phyloP scores from a whole-genome alignment of 2,797 vertebrate species.

The Ceryle rudis region DNA sequence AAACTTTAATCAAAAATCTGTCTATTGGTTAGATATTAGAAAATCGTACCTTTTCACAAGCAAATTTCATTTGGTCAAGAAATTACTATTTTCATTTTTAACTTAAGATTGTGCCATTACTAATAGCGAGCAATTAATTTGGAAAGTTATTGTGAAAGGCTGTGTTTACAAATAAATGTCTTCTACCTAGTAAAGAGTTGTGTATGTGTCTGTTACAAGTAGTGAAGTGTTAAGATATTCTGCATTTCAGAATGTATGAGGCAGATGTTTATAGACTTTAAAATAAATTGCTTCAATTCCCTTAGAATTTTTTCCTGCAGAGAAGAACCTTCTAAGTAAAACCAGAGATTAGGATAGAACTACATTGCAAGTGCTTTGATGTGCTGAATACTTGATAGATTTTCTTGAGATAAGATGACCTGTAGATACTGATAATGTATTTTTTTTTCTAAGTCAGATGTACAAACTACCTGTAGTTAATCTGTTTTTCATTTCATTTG shows the following conservation, averaged over 20 bases:
- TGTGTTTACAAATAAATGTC: background rate
- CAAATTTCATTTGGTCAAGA: background rate
- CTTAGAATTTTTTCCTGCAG: slow-evolving; percentile 50
- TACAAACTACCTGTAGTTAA: slow-evolving; percentile 46
- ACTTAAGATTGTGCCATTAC: background rate
- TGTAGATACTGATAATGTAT: slow-evolving; percentile 2
- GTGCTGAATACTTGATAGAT: slow-evolving; percentile 31
- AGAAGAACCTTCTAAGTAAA: slow-evolving; percentile 69
- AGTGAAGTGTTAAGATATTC: background rate
- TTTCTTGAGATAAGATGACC: slow-evolving; percentile 63
- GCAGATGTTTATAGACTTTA: slow-evolving; percentile 54
- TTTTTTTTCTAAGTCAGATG: slow-evolving; percentile 51
- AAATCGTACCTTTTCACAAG: background rate
- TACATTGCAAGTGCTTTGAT: slow-evolving; percentile 58
- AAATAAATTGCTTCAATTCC: slow-evolving; percentile 65
- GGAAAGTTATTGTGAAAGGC: background rate
- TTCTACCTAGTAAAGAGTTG: background rate
- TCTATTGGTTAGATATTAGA: background rate
- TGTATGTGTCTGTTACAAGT: background rate
- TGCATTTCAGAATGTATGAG: slow-evolving; percentile 11
- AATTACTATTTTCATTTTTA: background rate
- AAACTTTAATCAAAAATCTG: background rate
- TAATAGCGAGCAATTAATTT: background rate
- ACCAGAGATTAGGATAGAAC: slow-evolving; percentile 22
- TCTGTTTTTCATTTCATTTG: slow-evolving; percentile 47